A percentile compares a stretch with the other conserved stretches of the same genome.
phyloP scores from a whole-genome alignment of 2,113 vertebrate species.

The Alexandromys fortis region DNA sequence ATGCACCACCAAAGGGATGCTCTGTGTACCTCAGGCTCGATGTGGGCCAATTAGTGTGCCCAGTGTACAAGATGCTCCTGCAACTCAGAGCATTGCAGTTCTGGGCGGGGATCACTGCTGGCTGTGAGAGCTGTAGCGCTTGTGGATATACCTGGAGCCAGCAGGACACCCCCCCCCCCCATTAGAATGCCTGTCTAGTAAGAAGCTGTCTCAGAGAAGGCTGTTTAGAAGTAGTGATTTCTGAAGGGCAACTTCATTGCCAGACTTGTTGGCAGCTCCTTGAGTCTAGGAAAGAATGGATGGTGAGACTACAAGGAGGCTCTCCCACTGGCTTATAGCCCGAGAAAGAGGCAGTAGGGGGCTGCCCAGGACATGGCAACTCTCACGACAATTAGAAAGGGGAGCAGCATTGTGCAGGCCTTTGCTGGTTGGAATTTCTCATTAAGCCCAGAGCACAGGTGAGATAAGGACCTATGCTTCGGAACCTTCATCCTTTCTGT shows the following conservation, averaged over 20 bases:
- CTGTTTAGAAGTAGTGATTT: neutral
- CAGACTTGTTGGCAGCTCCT: neutral
- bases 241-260: neutral
- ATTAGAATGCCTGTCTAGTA: neutral
- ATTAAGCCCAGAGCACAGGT: neutral
- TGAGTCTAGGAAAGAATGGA: neutral
- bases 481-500: neutral
- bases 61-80: neutral
- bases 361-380: conserved; percentile 38
- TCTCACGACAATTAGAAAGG: conserved; percentile 42
- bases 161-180: too few species aligned
- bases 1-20: neutral
- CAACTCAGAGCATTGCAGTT: neutral
- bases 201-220: neutral
- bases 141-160: neutral
- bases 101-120: neutral
- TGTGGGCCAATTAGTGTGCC: too few species aligned
- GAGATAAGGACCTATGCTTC: neutral
- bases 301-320: conserved; percentile 2
- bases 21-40: fast-evolving
- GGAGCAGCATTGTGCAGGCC: neutral
- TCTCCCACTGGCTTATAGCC: neutral
- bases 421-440: neutral
- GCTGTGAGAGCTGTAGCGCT: neutral
- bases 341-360: neutral